phyloP scores from a whole-genome alignment of 1,140 invertebrate genomes.

The Papilio polyxenes region DNA sequence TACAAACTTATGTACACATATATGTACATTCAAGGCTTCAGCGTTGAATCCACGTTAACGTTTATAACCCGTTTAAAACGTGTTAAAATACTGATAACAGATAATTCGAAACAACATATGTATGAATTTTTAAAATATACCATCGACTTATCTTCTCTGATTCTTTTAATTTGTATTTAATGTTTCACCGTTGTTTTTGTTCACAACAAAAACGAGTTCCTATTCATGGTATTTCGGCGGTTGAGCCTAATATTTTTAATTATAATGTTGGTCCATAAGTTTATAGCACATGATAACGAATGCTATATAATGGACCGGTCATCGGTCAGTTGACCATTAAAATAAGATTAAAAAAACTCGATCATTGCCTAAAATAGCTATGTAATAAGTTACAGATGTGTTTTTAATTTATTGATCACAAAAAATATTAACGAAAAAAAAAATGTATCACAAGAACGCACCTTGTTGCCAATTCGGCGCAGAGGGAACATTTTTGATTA shows the following conservation, averaged over 20 bases:
- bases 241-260: neutral
- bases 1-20: neutral
- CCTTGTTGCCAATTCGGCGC: slow-evolving; percentile 73
- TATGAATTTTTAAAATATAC: neutral
- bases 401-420: neutral
- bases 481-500: slow-evolving; percentile 68
- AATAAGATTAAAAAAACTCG: neutral
- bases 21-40: neutral
- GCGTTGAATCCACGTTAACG: neutral
- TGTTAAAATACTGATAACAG: slow-evolving; percentile 13
- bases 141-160: neutral
- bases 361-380: neutral
- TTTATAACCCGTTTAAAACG: neutral
- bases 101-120: neutral
- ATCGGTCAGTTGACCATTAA: neutral
- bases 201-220: neutral
- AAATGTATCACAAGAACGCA: slow-evolving; percentile 52
- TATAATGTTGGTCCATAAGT: neutral
- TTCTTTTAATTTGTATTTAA: too few relatives aligned
- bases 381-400: neutral
- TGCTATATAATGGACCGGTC: neutral
- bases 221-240: neutral
- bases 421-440: neutral
- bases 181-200: neutral
- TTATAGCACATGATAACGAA: neutral